Evolutionary conservation across 2,888 invertebrate genomes (phyloP).

Genomic region (Cosmorhoe ocellata): DNA sequence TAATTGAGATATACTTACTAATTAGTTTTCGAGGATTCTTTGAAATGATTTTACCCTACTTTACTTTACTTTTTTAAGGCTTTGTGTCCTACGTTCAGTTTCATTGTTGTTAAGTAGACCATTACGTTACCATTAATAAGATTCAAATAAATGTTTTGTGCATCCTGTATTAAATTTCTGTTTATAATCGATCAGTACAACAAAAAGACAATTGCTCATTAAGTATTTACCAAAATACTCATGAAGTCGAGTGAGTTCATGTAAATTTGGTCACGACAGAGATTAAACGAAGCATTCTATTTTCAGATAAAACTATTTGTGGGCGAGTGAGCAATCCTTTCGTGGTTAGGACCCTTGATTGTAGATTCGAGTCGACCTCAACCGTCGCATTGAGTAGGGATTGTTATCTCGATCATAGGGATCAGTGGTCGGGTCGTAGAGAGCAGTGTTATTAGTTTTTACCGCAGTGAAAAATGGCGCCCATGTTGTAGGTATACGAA

Average conservation of each 20-base stretch:
- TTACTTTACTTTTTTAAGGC: too few species aligned
- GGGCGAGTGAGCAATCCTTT: constrained; percentile 12
- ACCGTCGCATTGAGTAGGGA: constrained; percentile 8
- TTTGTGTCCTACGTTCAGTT: too few species aligned
- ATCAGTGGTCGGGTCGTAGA: constrained; percentile 2
- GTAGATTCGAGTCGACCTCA: constrained; percentile 9
- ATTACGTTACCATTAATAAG: too few species aligned
- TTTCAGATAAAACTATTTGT: constrained; percentile 15
- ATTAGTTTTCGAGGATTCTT: too few species aligned
- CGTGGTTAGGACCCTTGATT: constrained; percentile 9
- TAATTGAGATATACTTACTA: too few species aligned
- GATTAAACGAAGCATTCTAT: constrained; percentile 3
- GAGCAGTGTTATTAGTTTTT: not conserved
- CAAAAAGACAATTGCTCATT: too few species aligned
- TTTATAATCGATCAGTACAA: too few species aligned
- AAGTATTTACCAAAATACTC: too few species aligned
- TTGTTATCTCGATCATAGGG: constrained; percentile 11
- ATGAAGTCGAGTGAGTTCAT: not conserved
- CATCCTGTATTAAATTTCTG: too few species aligned
- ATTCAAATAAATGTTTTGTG: too few species aligned
- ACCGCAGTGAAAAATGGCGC: not conserved
- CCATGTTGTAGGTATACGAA: not conserved
- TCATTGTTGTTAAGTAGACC: too few species aligned
- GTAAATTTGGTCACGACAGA: not conserved
- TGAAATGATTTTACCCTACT: too few species aligned